phyloP scores from a whole-genome alignment of 1,140 invertebrate genomes.

The Anthonomus grandis region DNA sequence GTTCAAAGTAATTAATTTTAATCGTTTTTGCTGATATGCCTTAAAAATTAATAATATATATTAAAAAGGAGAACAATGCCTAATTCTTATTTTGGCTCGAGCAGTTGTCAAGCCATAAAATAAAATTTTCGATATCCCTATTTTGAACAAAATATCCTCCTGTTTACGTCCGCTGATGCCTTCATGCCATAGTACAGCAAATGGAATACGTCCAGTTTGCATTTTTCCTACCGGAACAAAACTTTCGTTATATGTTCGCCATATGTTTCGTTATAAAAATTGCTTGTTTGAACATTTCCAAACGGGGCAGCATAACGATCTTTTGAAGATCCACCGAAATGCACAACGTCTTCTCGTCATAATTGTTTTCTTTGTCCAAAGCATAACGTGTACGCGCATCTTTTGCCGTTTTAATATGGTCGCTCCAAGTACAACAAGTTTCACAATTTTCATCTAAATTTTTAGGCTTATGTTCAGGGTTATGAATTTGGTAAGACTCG shows the following conservation, averaged over 20 bases:
- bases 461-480: conserved; percentile 4
- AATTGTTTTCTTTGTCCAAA: background rate
- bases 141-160: background rate
- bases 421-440: background rate
- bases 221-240: no score
- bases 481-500: conserved; percentile 1
- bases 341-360: background rate
- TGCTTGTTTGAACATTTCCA: conserved; percentile 3
- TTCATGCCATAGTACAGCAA: background rate
- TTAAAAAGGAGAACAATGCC: no score
- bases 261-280: background rate
- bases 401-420: background rate
- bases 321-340: conserved; percentile 4
- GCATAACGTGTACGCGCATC: no score
- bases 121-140: background rate
- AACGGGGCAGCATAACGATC: conserved; percentile 2
- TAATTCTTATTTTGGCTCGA: no score
- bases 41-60: no score
- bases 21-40: no score
- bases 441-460: background rate
- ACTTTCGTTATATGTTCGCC: no score
- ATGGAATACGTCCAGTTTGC: background rate
- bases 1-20: no score
- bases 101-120: no score
- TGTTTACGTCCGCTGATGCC: no score